These are phyloP conservation scores for Carcina quercana DNA, from an alignment of 2,888 invertebrate species.

Conservation along the genomic window DNA sequence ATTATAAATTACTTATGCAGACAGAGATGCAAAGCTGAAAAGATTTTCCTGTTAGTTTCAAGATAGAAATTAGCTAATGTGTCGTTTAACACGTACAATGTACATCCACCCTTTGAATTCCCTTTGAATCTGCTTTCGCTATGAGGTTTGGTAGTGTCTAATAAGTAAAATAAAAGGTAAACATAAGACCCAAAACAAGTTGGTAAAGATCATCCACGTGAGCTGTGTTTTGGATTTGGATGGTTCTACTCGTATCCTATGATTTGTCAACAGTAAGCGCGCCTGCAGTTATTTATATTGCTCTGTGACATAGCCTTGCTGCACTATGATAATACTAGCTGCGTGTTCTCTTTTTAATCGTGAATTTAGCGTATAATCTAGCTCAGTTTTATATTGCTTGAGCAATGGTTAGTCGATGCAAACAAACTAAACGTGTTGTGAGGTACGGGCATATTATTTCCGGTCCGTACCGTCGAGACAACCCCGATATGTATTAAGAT, in stretches of 20 bases:
- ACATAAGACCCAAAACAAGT: too few species aligned
- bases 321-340: conserved; percentile 59
- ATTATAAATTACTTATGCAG: conserved; percentile 41
- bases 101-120: too few species aligned
- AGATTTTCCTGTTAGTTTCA: conserved; percentile 21
- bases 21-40: conserved; percentile 58
- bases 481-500: conserved; percentile 83
- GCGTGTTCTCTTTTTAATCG: conserved; percentile 63
- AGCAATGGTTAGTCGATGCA: conserved; percentile 70
- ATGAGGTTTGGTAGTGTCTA: too few species aligned
- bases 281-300: conserved; percentile 39
- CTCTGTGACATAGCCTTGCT: conserved; percentile 57
- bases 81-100: too few species aligned
- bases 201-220: too few species aligned
- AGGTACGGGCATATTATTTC: conserved; percentile 60
- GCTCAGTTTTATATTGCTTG: conserved; percentile 51
- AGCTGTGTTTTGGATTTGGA: conserved; percentile 24
- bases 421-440: conserved; percentile 65
- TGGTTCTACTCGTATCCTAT: conserved; percentile 28
- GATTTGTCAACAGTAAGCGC: conserved; percentile 31
- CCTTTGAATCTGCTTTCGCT: too few species aligned
- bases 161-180: too few species aligned
- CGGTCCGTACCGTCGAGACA: conserved; percentile 87
- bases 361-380: conserved; percentile 65
- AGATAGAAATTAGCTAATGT: too few species aligned